Conservation (phyloP, 1,140 invertebrate species). For the Drosophila leontia region DNA sequence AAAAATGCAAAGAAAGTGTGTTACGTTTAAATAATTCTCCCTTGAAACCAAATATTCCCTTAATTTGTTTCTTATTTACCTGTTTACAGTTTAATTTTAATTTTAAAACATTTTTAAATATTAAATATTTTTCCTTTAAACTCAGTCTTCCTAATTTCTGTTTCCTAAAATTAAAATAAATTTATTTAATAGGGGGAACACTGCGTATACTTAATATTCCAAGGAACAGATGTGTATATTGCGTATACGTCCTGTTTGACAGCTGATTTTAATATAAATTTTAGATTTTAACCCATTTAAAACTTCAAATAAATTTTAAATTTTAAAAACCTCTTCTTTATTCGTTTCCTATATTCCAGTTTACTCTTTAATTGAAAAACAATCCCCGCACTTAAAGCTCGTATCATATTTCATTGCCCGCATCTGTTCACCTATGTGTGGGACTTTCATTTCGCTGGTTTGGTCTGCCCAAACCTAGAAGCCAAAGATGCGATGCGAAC, state of each 20-base stretch:
- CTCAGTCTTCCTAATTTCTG: neutral
- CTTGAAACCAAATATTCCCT: neutral
- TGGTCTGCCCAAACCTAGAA: conserved; percentile 39
- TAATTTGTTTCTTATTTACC: too few relatives aligned
- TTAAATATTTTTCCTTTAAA: neutral
- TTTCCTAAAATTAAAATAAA: neutral
- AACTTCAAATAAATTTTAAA: neutral
- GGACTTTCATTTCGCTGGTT: conserved; percentile 62
- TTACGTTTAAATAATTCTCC: neutral
- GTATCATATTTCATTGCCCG: neutral
- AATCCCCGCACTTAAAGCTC: too few relatives aligned
- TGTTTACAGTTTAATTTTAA: neutral
- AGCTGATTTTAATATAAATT: neutral
- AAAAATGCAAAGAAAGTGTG: neutral
- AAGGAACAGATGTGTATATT: neutral
- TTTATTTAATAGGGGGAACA: too few relatives aligned
- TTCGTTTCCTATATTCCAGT: too few relatives aligned
- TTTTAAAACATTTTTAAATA: neutral
- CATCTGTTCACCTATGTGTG: conserved; percentile 28
- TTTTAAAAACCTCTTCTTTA: neutral
- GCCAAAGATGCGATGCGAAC: conserved; percentile 50
- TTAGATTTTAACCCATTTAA: neutral
- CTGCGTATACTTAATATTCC: neutral
- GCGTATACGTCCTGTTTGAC: neutral
- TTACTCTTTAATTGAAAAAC: neutral